Evolutionary conservation across 2,888 invertebrate species (phyloP).

Genomic region (Limnephilus marmoratus): DNA sequence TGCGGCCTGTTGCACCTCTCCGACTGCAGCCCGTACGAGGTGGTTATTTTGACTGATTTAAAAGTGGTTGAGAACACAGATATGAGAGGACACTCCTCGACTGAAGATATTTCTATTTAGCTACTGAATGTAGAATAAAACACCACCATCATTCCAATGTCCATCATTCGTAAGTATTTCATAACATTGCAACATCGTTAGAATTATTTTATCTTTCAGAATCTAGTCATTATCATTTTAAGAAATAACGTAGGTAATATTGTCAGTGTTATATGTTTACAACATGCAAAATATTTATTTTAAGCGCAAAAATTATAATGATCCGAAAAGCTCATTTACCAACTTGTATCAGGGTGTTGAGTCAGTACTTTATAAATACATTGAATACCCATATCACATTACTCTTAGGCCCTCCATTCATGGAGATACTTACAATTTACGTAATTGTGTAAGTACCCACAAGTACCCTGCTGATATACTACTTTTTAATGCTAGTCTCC

Average conservation of each 20-base stretch:
- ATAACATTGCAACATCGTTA: background rate
- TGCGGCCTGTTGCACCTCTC: slow-evolving; percentile 82
- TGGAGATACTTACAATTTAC: no score
- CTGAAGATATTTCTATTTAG: slow-evolving; percentile 73
- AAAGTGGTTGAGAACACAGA: slow-evolving; percentile 68
- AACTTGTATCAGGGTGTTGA: background rate
- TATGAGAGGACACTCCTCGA: slow-evolving; percentile 71
- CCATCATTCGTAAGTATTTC: slow-evolving; percentile 14
- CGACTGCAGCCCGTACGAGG: slow-evolving; percentile 87
- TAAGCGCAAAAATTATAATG: background rate
- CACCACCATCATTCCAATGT: slow-evolving; percentile 27
- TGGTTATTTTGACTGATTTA: slow-evolving; percentile 81
- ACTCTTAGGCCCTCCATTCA: background rate
- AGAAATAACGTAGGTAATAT: background rate
- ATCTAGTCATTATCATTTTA: slow-evolving; percentile 19
- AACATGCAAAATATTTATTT: background rate
- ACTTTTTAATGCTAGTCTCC: no score
- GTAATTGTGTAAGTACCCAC: no score
- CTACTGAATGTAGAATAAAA: slow-evolving; percentile 27
- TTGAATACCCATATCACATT: background rate
- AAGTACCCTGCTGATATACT: no score
- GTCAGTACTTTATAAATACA: background rate
- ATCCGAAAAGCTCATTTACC: background rate
- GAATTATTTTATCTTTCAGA: background rate
- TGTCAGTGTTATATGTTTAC: slow-evolving; percentile 23